phyloP scores from a whole-genome alignment of 2,888 invertebrate genomes.

The Leptinotarsa rubiginosa region DNA sequence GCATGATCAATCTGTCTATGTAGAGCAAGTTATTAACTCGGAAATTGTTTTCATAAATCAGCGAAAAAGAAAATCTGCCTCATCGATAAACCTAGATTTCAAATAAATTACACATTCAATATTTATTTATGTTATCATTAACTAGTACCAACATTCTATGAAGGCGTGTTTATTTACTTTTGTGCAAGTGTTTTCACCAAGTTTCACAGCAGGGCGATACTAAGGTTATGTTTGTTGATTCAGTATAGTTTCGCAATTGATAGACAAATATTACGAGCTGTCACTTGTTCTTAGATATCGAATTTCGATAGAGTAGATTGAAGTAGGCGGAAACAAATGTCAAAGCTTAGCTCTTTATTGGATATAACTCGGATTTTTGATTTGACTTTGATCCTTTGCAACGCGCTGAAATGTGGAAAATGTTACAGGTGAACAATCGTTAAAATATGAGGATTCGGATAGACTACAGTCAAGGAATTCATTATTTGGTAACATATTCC shows the following conservation, averaged over 20 bases:
- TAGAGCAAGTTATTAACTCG: too few species aligned
- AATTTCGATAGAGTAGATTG: neutral
- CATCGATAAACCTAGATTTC: constrained; percentile 8
- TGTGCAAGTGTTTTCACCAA: constrained; percentile 18
- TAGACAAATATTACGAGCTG: neutral
- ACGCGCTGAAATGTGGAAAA: too few species aligned
- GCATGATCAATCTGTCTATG: too few species aligned
- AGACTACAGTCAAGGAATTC: too few species aligned
- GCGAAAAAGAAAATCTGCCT: neutral
- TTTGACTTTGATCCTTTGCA: too few species aligned
- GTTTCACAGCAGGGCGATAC: neutral
- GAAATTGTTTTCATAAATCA: neutral
- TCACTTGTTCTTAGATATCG: constrained; percentile 1
- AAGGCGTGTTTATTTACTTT: constrained; percentile 14
- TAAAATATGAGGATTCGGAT: too few species aligned
- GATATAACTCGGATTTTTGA: neutral
- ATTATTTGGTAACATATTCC: too few species aligned
- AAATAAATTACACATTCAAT: constrained; percentile 4
- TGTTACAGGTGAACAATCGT: too few species aligned
- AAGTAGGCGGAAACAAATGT: neutral
- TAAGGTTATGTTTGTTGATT: constrained; percentile 13
- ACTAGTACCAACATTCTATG: constrained; percentile 3
- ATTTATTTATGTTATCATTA: constrained; percentile 15
- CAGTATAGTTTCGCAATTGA: constrained; percentile 11
- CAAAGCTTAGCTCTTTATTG: neutral